A percentile compares a stretch with the other conserved stretches of the same genome.
Evolutionary conservation across 1,140 invertebrate genomes (phyloP).

Genomic region (Danaus melanippus): DNA sequence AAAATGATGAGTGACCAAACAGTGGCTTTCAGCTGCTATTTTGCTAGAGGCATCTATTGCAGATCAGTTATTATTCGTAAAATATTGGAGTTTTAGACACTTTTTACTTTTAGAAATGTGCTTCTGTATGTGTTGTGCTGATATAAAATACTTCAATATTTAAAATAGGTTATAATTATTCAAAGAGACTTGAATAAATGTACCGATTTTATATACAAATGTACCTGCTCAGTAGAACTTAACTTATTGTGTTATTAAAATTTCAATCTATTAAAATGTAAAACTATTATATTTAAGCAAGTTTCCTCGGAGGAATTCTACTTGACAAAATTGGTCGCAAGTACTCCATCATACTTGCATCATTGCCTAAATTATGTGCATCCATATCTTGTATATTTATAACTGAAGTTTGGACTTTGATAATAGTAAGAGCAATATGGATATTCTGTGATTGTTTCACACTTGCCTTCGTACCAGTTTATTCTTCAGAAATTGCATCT

Average conservation of each 20-base stretch:
- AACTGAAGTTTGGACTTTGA: conserved; percentile 27
- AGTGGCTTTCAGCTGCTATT: too few relatives aligned
- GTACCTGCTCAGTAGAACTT: too few relatives aligned
- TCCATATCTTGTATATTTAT: conserved; percentile 12
- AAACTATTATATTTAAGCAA: conserved; percentile 24
- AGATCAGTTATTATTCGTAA: too few relatives aligned
- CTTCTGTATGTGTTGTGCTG: too few relatives aligned
- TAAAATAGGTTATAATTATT: too few relatives aligned
- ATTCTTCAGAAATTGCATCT: conserved; percentile 43
- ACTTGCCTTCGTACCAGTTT: conserved; percentile 31
- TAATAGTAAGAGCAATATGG: conserved; percentile 26
- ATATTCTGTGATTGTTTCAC: conserved; percentile 25
- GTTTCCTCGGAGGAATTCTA: conserved; percentile 26
- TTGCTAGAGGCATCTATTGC: too few relatives aligned
- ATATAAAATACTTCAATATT: too few relatives aligned
- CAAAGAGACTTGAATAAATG: too few relatives aligned
- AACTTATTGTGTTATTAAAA: not conserved
- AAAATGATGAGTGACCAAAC: too few relatives aligned
- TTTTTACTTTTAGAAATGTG: too few relatives aligned
- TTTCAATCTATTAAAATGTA: not conserved
- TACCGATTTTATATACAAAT: too few relatives aligned
- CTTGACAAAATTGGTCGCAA: conserved; percentile 41
- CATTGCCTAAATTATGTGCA: conserved; percentile 29
- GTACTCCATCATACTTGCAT: conserved; percentile 25
- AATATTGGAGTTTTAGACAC: too few relatives aligned